Base-by-base conservation (phyloP, 2,113 vertebrate species). In the Natator depressus region DNA sequence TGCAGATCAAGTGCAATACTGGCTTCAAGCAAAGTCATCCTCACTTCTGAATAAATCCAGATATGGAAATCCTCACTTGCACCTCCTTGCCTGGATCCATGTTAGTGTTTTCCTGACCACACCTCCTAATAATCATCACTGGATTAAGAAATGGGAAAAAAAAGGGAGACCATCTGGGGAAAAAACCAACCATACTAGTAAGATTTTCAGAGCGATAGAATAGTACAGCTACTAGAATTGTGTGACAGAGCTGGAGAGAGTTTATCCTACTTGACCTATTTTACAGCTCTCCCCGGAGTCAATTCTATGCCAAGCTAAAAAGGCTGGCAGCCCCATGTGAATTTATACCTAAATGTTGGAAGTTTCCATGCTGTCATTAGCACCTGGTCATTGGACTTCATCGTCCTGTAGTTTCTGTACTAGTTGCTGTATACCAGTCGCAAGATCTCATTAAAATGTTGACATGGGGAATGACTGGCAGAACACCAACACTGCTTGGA, bases 221-320 rank as follows among this genome's bases (percentile, higher is more conserved):
- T 31, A 78, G 35, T 75, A 2, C 35, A 85, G 88, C 42, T 80
- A 86, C 7, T 79, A 89, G 57, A 92, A 88, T 27, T 90, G 65
- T 89, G 65, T 47, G 86, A 91, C 65, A 96, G 86, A 80, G 16
- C 87, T 82, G 19, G 93, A 13, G 75, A 72, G 47, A 82, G 4
- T 72, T 94, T 92, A 91, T 55, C 75, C 76, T 82, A 91, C 92
- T 84, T 95, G 84, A 72, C 89, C 85, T 95, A 65, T 65, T 96
- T 92, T 79, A 88, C 75, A 75, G 31, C 86, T 83, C 54, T 83
- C 54, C 79, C 84, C 84, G 75, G 84, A 91, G 84, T 82, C 91
- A 89, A 90, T 53, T 57, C 19, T 19, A 88, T 87, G 59, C 82
- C 82, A 27, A 94, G 59, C 24, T 88, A 50, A 16, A 84, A n/a